Conservation (phyloP, 2,113 vertebrate species). For the Hypomesus transpacificus region DNA sequence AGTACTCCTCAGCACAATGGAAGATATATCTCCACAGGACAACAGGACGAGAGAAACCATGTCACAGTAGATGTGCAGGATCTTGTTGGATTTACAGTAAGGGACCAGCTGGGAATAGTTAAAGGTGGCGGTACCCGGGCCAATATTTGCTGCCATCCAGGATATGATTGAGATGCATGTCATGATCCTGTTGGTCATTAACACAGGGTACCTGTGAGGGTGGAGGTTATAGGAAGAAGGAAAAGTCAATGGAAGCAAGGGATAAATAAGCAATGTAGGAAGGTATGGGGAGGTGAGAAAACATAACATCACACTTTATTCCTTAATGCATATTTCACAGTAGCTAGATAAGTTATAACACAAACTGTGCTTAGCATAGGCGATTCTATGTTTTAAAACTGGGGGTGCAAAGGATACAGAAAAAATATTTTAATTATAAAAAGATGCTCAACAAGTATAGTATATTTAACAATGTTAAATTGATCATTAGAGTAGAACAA, state of each 20-base stretch:
- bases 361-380: too few species aligned
- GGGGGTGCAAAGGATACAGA: too few species aligned
- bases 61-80: constrained; percentile 46
- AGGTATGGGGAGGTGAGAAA: too few species aligned
- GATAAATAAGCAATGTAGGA: too few species aligned
- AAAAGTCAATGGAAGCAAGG: too few species aligned
- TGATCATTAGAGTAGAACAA: too few species aligned
- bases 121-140: constrained; percentile 9
- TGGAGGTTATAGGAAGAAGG: too few species aligned
- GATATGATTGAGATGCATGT: constrained; percentile 22
- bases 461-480: too few species aligned
- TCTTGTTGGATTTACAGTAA: constrained; percentile 46
- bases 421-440: too few species aligned
- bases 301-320: too few species aligned
- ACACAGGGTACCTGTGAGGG: constrained; percentile 30
- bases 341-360: background rate
- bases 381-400: too few species aligned
- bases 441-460: too few species aligned
- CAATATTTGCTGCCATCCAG: constrained; percentile 39
- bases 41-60: background rate
- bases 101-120: constrained; percentile 15
- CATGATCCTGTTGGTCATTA: constrained; percentile 45
- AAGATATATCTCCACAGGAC: constrained; percentile 23
- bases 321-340: background rate
- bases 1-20: background rate